Conservation (phyloP, 2,797 vertebrate species). For the Cyprinodon diabolis region DNA sequence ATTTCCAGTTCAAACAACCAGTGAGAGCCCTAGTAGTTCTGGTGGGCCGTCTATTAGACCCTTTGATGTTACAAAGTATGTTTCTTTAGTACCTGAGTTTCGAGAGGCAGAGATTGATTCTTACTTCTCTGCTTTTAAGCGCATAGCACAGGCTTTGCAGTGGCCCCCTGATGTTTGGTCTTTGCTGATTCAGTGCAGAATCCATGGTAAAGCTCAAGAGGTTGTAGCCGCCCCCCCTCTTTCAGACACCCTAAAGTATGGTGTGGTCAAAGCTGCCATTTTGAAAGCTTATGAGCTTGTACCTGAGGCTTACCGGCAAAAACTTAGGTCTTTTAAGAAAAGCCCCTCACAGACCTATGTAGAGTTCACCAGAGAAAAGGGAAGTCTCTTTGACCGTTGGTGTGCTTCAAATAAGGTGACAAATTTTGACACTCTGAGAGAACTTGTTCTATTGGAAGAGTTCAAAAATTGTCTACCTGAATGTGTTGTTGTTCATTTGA, state of each 20-base stretch:
- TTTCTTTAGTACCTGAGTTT: background rate
- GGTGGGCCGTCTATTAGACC: background rate
- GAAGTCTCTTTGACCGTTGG: background rate
- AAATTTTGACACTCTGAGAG: too few species aligned
- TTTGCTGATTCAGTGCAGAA: background rate
- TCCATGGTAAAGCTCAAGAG: background rate
- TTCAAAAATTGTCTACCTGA: too few species aligned
- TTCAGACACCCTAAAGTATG: too few species aligned
- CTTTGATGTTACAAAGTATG: background rate
- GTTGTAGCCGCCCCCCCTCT: background rate
- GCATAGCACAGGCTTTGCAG: background rate
- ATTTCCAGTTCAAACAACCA: conserved; percentile 6
- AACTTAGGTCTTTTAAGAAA: too few species aligned
- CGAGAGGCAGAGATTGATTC: background rate
- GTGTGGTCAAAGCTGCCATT: too few species aligned
- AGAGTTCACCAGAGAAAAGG: too few species aligned
- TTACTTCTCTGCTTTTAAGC: background rate
- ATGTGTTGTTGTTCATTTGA: too few species aligned
- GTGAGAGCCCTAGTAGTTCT: background rate
- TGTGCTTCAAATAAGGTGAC: background rate
- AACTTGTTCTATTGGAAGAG: too few species aligned
- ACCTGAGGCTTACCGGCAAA: too few species aligned
- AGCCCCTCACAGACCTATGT: too few species aligned
- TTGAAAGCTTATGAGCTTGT: too few species aligned
- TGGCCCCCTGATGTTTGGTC: background rate